These are phyloP conservation scores for Chromis chromis DNA, from an alignment of 2,797 vertebrate genomes.

Conservation along the genomic window DNA sequence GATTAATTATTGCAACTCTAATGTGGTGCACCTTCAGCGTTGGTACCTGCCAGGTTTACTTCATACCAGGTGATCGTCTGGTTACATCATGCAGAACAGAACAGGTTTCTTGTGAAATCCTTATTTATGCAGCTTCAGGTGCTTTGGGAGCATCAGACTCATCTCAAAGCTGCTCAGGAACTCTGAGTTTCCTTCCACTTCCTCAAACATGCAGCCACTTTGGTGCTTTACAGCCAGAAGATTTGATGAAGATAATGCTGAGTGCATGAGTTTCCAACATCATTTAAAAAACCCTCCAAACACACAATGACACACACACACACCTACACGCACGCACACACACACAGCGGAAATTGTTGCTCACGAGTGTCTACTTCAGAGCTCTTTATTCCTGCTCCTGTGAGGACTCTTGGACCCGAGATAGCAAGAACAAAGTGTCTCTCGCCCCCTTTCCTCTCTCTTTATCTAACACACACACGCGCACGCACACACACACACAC, in stretches of 20 bases:
- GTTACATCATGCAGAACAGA: constrained; percentile 19
- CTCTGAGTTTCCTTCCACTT: not conserved
- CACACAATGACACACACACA: not conserved
- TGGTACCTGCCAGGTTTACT: not conserved
- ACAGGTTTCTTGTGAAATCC: constrained; percentile 35
- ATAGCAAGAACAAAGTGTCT: constrained; percentile 47
- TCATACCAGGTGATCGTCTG: constrained; percentile 14
- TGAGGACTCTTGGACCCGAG: constrained; percentile 45
- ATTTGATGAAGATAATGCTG: constrained; percentile 39
- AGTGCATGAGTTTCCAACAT: constrained; percentile 15
- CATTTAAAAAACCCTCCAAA: not conserved
- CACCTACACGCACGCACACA: not conserved
- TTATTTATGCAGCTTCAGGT: constrained; percentile 44
- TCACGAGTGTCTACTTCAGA: constrained; percentile 33
- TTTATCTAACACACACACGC: not conserved
- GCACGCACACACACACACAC: constrained; percentile 13
- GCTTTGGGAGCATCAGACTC: constrained; percentile 29
- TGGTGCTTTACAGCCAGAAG: constrained; percentile 14
- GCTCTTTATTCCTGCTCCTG: constrained; percentile 47
- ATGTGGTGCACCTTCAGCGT: too few species aligned
- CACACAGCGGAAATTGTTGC: constrained; percentile 33
- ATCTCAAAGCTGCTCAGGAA: constrained; percentile 13
- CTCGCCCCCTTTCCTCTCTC: constrained; percentile 1
- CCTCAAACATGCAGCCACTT: constrained; percentile 1
- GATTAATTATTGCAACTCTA: too few species aligned